Evolutionary conservation across 2,797 vertebrate genomes (phyloP).

Genomic region (Sylvilagus floridanus): DNA sequence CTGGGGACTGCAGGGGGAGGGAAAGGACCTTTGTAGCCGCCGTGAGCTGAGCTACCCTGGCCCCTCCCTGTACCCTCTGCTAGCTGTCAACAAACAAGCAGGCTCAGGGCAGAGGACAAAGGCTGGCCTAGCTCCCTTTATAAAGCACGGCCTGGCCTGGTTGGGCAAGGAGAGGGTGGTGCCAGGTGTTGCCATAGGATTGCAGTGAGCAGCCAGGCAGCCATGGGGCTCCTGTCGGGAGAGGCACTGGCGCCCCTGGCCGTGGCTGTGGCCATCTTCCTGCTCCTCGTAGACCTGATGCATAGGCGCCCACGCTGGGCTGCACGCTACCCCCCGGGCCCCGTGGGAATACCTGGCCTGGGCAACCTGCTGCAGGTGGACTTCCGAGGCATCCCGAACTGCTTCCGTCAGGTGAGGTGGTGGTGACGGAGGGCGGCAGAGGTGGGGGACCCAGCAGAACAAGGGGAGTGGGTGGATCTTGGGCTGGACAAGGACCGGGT

Average conservation of each 20-base stretch:
- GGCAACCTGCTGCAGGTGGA: constrained; percentile 84
- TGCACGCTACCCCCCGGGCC: constrained; percentile 81
- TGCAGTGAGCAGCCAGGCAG: rapidly evolving
- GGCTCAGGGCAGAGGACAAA: background rate
- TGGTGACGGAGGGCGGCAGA: background rate
- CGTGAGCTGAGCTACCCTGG: background rate
- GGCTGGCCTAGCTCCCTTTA: background rate
- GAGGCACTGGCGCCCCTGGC: constrained; percentile 41
- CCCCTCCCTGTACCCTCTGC: background rate
- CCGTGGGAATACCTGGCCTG: constrained; percentile 77
- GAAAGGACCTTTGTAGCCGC: no score
- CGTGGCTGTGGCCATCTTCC: constrained; percentile 73
- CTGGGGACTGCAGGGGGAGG: background rate
- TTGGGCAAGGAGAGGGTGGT: rapidly evolving
- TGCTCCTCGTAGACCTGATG: constrained; percentile 85
- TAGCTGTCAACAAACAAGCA: rapidly evolving
- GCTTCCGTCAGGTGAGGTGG: constrained; percentile 76
- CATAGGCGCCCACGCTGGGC: constrained; percentile 79
- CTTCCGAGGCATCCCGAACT: background rate
- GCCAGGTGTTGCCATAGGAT: background rate
- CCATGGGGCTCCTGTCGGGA: constrained; percentile 53
- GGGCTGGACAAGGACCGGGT: rapidly evolving
- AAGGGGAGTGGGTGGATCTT: background rate
- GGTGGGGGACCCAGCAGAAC: background rate
- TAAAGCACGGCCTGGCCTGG: background rate